Base-by-base conservation (phyloP, 2,888 invertebrate species). In the Epiperipatus broadwayi region DNA sequence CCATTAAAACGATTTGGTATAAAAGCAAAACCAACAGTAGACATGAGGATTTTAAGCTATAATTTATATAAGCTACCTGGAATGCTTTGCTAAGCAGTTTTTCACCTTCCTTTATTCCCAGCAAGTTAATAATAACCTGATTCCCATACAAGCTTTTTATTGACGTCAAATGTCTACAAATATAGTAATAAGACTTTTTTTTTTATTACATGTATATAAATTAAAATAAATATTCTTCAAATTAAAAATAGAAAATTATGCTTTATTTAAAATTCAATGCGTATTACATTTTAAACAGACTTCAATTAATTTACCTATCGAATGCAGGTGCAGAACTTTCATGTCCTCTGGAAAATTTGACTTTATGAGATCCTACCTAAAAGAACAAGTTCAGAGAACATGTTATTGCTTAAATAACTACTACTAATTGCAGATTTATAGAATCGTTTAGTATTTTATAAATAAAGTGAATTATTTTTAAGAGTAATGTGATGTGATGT, bases 321-420 rank as follows among this genome's bases (percentile, higher is more conserved):
- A 87, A 89, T 1, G 89, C 89, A 41, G 89, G 77, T 4, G 78
- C 75, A 1, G 91, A 87, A 1, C 89, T 76, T 61, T 95, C 93
- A 58, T 80, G 81, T 1, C 93, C 91, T 33, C 95, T 70, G 0
- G 93, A 91, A 64, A 97, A 73, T 59, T 85, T 83, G 0, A 97
- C 89, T 65, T 93, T 95, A 60, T 97, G 97, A 1, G 95, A 91
- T 7, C 97, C 97, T 25, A 97, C 93, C 70, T 72, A 44, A 30
- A 48, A 35, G n/a, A 33, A 10, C 10, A 34, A 22, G 15, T n/a
- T n/a, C n/a, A n/a, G n/a, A n/a, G n/a, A n/a, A n/a, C n/a, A n/a
- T n/a, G n/a, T n/a, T n/a, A n/a, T n/a, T n/a, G n/a, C n/a, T n/a
- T n/a, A n/a, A n/a, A n/a, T n/a, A n/a, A n/a, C n/a, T n/a, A n/a